A percentile compares a stretch with the other conserved stretches of the same genome.
These are phyloP conservation scores for Tenthredo livida DNA, from an alignment of 2,888 invertebrate genomes.

Conservation along the genomic window DNA sequence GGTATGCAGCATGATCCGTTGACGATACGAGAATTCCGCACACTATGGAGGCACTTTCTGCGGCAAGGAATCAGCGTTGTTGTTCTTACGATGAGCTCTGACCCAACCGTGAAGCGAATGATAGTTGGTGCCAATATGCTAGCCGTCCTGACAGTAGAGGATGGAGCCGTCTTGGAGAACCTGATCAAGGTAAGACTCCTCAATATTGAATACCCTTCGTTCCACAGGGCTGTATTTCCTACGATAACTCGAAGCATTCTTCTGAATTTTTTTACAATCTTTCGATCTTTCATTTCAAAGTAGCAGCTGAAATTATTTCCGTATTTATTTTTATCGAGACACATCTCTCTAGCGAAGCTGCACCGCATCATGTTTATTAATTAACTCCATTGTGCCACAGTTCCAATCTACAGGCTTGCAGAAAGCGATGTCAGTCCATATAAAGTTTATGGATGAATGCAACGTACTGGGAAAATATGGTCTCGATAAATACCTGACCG, in stretches of 20 bases:
- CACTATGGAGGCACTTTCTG: slow-evolving; percentile 67
- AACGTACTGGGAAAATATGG: slow-evolving; percentile 64
- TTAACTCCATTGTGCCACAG: slow-evolving; percentile 2
- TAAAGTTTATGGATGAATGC: slow-evolving; percentile 57
- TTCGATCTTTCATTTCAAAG: not conserved
- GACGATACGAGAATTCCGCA: slow-evolving; percentile 64
- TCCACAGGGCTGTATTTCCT: not conserved
- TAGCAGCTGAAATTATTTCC: not conserved
- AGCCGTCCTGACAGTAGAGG: slow-evolving; percentile 57
- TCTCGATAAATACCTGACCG: slow-evolving; percentile 68
- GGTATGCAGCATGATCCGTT: slow-evolving; percentile 65
- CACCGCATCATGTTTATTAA: no score
- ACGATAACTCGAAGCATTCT: not conserved
- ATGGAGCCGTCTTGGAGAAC: slow-evolving; percentile 22
- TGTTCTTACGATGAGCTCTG: slow-evolving; percentile 71
- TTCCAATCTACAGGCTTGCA: slow-evolving; percentile 52
- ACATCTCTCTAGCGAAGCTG: not conserved
- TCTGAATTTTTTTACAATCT: not conserved
- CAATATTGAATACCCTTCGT: not conserved
- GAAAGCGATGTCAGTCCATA: slow-evolving; percentile 55
- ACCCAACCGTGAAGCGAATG: slow-evolving; percentile 68
- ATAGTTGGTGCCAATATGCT: slow-evolving; percentile 74
- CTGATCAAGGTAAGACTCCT: slow-evolving; percentile 24
- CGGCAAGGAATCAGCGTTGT: slow-evolving; percentile 70
- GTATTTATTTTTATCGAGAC: not conserved